phyloP scores from a whole-genome alignment of 2,888 invertebrate genomes.

The Drosophila anceps region DNA sequence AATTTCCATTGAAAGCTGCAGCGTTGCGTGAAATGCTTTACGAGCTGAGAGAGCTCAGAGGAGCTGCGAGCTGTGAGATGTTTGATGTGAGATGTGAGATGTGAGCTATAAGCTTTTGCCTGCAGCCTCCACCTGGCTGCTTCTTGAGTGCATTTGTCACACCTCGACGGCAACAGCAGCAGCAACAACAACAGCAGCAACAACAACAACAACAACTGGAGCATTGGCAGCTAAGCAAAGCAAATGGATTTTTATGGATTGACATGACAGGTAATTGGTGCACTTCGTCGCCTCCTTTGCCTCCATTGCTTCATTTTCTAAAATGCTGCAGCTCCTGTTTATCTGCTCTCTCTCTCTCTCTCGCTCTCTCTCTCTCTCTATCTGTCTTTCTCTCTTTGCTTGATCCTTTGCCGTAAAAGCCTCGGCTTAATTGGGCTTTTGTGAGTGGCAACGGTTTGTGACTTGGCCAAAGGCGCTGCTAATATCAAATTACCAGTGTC shows the following conservation, averaged over 20 bases:
- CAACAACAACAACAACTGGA: conserved; percentile 17
- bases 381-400: not conserved
- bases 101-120: conserved; percentile 29
- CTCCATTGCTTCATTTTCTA: conserved; percentile 43
- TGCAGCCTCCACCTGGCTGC: conserved; percentile 40
- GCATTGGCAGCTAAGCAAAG: conserved; percentile 39
- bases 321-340: conserved; percentile 33
- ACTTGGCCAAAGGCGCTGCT: conserved; percentile 70
- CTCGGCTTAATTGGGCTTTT: conserved; percentile 68
- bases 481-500: conserved; percentile 71
- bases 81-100: conserved; percentile 5
- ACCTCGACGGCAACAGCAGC: conserved; percentile 59
- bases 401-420: conserved; percentile 62
- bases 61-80: conserved; percentile 8
- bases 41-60: conserved; percentile 37
- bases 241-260: conserved; percentile 81
- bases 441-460: conserved; percentile 28
- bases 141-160: conserved; percentile 79
- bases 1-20: conserved; percentile 80
- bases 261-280: conserved; percentile 77
- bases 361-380: not conserved
- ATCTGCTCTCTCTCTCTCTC: not conserved
- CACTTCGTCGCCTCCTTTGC: conserved; percentile 52
- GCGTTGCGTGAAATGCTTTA: conserved; percentile 81
- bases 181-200: conserved; percentile 10